Evolutionary conservation across 2,888 invertebrate genomes (phyloP).

Genomic region (Phaedon cochleariae): DNA sequence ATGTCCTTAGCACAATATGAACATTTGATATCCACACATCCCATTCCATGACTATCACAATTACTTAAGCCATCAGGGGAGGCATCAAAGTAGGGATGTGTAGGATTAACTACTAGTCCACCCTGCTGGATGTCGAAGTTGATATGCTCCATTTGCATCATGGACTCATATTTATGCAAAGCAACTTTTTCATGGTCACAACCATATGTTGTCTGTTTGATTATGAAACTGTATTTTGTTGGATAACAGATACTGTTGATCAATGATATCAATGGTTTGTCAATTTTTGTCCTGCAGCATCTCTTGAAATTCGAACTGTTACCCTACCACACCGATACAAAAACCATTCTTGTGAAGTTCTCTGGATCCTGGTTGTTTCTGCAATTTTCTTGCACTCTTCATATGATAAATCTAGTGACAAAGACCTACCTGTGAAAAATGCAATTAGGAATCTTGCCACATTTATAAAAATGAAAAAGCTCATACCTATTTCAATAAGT

Average conservation of each 20-base stretch:
- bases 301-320: conserved; percentile 4
- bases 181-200: conserved; percentile 22
- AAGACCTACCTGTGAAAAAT: not conserved
- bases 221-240: not conserved
- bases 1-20: conserved; percentile 29
- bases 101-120: conserved; percentile 22
- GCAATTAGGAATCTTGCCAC: not conserved
- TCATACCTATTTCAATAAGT: not conserved
- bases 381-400: conserved; percentile 2
- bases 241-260: not conserved
- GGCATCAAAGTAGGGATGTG: conserved; percentile 29
- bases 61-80: conserved; percentile 27
- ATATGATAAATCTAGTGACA: not conserved
- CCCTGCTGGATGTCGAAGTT: conserved; percentile 11
- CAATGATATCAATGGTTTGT: not conserved
- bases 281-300: not conserved
- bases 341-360: not conserved
- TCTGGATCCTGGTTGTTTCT: conserved; percentile 1
- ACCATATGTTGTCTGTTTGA: conserved; percentile 3
- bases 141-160: conserved; percentile 16
- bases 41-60: conserved; percentile 28
- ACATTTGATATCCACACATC: conserved; percentile 33
- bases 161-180: conserved; percentile 10
- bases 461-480: not conserved
- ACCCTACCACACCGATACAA: conserved; percentile 1